phyloP scores from a whole-genome alignment of 2,113 vertebrate species.

The Brachypodius melanocephalos region DNA sequence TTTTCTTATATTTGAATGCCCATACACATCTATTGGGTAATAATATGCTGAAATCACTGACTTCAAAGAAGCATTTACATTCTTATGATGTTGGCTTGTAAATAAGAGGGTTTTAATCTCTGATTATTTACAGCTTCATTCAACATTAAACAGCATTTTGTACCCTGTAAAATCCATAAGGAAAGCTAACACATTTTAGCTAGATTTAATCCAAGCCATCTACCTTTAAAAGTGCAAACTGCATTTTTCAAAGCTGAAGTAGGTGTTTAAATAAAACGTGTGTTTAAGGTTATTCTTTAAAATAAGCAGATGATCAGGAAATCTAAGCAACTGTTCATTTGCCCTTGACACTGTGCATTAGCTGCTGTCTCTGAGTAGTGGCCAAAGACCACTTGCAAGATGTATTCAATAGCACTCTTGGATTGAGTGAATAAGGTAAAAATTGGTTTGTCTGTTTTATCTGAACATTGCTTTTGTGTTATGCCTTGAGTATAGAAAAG shows the following conservation, averaged over 20 bases:
- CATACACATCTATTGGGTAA: neutral
- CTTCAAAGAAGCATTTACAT: neutral
- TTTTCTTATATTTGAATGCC: neutral
- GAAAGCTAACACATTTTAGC: neutral
- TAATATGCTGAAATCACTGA: neutral
- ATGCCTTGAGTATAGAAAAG: neutral
- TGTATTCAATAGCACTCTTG: neutral
- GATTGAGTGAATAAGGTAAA: neutral
- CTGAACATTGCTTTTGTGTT: neutral
- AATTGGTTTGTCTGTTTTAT: neutral
- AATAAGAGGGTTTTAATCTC: neutral
- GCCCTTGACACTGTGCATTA: neutral
- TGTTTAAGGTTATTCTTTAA: neutral
- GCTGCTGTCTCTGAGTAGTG: neutral
- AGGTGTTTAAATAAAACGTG: neutral
- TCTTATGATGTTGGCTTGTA: neutral
- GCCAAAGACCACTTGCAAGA: neutral
- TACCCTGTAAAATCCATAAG: neutral
- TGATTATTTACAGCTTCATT: neutral
- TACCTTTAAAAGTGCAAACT: neutral
- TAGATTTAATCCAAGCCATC: neutral
- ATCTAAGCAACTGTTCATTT: neutral
- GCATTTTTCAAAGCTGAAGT: neutral
- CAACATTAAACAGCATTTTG: neutral
- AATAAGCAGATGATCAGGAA: neutral